phyloP scores from a whole-genome alignment of 2,888 invertebrate species.

The Cataglyphis albicans region DNA sequence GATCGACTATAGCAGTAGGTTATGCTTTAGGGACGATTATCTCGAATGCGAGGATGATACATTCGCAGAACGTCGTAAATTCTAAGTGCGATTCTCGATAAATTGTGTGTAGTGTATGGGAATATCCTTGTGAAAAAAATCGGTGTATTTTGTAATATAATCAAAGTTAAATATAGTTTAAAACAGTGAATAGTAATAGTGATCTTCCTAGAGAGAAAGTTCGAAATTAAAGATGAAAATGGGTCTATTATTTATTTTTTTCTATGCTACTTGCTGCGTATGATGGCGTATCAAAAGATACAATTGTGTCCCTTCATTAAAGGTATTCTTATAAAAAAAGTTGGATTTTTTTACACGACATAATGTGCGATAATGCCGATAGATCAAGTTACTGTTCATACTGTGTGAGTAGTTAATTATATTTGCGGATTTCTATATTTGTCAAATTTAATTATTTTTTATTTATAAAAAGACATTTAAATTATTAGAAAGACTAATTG shows the following conservation, averaged over 20 bases:
- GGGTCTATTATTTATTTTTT: no score
- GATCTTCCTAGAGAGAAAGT: not conserved
- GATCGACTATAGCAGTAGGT: not conserved
- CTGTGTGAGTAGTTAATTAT: not conserved
- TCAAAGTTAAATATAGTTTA: not conserved
- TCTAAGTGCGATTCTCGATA: not conserved
- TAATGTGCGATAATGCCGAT: not conserved
- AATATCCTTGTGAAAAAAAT: not conserved
- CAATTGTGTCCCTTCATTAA: not conserved
- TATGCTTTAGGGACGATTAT: not conserved
- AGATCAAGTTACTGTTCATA: not conserved
- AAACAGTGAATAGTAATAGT: not conserved
- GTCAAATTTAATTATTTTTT: not conserved
- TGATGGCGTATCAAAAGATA: not conserved
- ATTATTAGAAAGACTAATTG: no score
- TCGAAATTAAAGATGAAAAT: not conserved
- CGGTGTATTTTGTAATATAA: not conserved
- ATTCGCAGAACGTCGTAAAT: not conserved
- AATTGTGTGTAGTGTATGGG: not conserved
- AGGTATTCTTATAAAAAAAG: not conserved
- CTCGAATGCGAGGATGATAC: not conserved
- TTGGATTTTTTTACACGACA: not conserved
- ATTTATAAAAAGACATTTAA: not conserved
- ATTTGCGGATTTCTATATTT: not conserved
- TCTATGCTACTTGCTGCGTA: no score